Evolutionary conservation across 2,113 vertebrate species (phyloP).

Genomic region (Hippocampus barbouri): DNA sequence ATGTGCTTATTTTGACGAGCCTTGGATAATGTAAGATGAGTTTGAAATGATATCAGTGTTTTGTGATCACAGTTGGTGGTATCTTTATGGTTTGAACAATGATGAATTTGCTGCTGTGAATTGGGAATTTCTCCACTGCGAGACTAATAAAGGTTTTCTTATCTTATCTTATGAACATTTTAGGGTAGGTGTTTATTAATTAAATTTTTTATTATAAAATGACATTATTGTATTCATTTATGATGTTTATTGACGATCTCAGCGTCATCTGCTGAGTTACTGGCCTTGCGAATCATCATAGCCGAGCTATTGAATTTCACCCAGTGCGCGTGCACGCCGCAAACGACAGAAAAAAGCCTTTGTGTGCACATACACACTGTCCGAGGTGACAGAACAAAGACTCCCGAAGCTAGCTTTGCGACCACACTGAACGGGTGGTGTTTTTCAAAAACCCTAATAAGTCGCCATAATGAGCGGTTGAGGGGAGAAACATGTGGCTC

Average conservation of each 20-base stretch:
- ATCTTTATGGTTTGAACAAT: too few species aligned
- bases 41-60: too few species aligned
- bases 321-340: conserved; percentile 28
- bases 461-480: conserved; percentile 58
- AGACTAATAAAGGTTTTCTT: too few species aligned
- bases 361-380: conserved; percentile 19
- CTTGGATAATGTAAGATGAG: too few species aligned
- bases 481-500: conserved; percentile 57
- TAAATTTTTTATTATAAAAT: too few species aligned
- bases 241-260: not conserved
- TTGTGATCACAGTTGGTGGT: too few species aligned
- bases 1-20: too few species aligned
- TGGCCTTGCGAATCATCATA: conserved; percentile 42
- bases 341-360: conserved; percentile 38
- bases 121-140: too few species aligned
- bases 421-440: conserved; percentile 43
- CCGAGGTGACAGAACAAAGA: conserved; percentile 57
- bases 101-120: too few species aligned
- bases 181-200: too few species aligned
- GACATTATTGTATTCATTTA: not conserved
- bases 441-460: conserved; percentile 56
- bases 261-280: conserved; percentile 23
- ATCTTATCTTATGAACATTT: too few species aligned
- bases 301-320: conserved; percentile 51
- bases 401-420: conserved; percentile 46